Evolutionary conservation across 2,888 invertebrate species (phyloP).

Genomic region (Dynastes grantii): DNA sequence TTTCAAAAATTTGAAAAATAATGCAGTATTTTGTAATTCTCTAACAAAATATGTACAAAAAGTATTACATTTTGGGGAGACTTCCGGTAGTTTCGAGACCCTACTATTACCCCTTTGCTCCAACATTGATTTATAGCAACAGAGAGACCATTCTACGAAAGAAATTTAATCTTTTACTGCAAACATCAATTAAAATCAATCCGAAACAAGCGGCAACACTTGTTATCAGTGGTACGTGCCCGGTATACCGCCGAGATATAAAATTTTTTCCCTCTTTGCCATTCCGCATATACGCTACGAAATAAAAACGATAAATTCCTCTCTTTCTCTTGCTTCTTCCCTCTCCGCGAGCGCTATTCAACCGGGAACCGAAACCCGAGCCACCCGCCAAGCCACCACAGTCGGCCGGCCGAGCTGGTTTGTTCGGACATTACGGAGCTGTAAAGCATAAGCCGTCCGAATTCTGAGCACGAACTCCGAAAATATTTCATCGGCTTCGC

Average conservation of each 20-base stretch:
- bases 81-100: no score
- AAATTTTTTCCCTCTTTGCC: slow-evolving; percentile 12
- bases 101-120: no score
- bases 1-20: no score
- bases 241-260: slow-evolving; percentile 13
- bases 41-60: no score
- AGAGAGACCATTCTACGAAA: background rate
- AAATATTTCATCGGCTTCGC: slow-evolving; percentile 63
- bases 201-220: slow-evolving; percentile 42
- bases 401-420: background rate
- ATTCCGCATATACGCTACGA: slow-evolving; percentile 25
- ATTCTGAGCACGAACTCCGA: slow-evolving; percentile 63
- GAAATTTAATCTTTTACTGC: background rate
- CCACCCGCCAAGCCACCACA: background rate
- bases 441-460: slow-evolving; percentile 45
- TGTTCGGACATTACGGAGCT: slow-evolving; percentile 8
- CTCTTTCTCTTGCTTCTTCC: background rate
- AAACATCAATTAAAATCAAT: slow-evolving; percentile 40
- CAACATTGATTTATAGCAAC: no score
- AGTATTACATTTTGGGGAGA: no score
- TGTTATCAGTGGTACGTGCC: slow-evolving; percentile 44
- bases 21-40: no score
- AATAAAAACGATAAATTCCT: slow-evolving; percentile 41
- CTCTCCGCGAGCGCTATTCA: slow-evolving; percentile 16
- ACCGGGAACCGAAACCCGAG: slow-evolving; percentile 18